These are phyloP conservation scores for Tympanoctomys barrerae DNA, from an alignment of 2,797 vertebrate genomes.

Conservation along the genomic window DNA sequence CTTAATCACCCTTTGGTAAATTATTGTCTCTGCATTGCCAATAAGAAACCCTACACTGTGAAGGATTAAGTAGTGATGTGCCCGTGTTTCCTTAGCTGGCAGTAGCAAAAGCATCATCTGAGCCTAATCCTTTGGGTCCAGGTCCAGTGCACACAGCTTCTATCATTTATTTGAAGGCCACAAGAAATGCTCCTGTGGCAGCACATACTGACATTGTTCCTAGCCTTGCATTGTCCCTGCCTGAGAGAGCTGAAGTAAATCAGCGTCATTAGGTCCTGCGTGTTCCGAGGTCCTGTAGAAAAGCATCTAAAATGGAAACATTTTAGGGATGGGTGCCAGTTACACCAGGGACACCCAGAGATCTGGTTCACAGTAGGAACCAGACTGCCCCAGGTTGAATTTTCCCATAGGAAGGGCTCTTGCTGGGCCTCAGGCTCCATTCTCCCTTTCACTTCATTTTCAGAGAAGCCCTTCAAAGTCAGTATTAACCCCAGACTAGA, in stretches of 20 bases:
- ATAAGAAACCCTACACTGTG: not conserved
- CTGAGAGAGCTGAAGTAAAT: not conserved
- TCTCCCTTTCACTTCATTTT: not conserved
- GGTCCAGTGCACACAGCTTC: not conserved
- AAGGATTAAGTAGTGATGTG: not conserved
- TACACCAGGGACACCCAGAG: not conserved
- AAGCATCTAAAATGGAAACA: not conserved
- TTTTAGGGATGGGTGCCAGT: not conserved
- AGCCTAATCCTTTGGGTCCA: constrained; percentile 17
- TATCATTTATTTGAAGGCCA: not conserved
- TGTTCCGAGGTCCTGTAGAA: not conserved
- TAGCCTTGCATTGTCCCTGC: not conserved
- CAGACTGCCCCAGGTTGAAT: not conserved
- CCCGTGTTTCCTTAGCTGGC: not conserved
- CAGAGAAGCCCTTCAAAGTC: not conserved
- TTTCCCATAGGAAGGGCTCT: not conserved
- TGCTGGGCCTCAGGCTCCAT: not conserved
- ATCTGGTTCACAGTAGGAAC: not conserved
- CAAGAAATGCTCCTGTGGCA: not conserved
- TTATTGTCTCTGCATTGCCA: not conserved
- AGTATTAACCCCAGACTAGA: not conserved
- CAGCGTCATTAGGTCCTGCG: not conserved
- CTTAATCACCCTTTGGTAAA: constrained; percentile 21
- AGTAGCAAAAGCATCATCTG: constrained; percentile 1
- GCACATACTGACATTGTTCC: not conserved